phyloP scores from a whole-genome alignment of 2,888 invertebrate species.

The Isoperla grammatica region DNA sequence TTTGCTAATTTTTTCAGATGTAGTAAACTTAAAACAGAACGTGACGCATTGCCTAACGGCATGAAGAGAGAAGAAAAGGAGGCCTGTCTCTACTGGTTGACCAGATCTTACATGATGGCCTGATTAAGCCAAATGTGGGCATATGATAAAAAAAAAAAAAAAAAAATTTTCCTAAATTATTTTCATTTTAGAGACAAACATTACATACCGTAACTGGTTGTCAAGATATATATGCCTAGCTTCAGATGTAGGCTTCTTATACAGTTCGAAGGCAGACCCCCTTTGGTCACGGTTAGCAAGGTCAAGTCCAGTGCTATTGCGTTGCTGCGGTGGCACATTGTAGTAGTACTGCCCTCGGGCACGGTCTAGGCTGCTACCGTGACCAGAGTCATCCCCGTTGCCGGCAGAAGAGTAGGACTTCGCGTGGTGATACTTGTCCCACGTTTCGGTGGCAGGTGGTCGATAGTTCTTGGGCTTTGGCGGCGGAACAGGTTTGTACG shows the following conservation, averaged over 20 bases:
- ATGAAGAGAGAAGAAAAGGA: no score
- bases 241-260: constrained; percentile 70
- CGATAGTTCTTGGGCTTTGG: constrained; percentile 91
- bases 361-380: constrained; percentile 48
- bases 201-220: constrained; percentile 37
- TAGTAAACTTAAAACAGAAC: no score
- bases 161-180: no score
- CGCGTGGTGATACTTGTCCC: constrained; percentile 43
- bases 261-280: constrained; percentile 92
- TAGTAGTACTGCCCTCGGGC: constrained; percentile 50
- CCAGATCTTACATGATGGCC: no score
- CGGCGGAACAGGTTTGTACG: constrained; percentile 85
- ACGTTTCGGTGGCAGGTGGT: constrained; percentile 48
- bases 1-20: no score
- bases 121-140: no score
- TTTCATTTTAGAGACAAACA: no score
- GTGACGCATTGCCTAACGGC: no score
- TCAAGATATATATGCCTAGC: constrained; percentile 37
- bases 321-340: constrained; percentile 43
- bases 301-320: constrained; percentile 49
- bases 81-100: no score
- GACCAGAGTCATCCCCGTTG: constrained; percentile 42
- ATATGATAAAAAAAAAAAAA: no score
- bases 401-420: constrained; percentile 48
- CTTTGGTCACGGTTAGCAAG: constrained; percentile 86